phyloP scores from a whole-genome alignment of 2,797 vertebrate species.

The Gouania willdenowi region DNA sequence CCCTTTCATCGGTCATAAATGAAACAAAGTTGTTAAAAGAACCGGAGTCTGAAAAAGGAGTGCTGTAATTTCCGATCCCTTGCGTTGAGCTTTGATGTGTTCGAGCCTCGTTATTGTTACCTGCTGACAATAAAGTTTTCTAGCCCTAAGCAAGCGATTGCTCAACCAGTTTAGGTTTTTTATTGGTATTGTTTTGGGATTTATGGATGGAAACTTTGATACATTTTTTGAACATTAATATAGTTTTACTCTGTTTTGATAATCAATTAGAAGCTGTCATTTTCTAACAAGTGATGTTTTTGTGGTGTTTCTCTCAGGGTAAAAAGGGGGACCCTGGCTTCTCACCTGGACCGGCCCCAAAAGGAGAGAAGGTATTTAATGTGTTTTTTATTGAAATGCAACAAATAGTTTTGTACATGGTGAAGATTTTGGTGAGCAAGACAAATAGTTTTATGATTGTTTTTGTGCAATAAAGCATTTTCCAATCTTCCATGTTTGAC shows the following conservation, averaged over 20 bases:
- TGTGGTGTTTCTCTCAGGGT: constrained; percentile 73
- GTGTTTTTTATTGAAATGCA: not conserved
- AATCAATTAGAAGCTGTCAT: not conserved
- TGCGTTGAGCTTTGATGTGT: constrained; percentile 67
- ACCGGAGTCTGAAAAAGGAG: constrained; percentile 19
- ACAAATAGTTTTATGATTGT: not conserved
- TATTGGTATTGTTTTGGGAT: not conserved
- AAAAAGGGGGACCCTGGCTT: constrained; percentile 93
- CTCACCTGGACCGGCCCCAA: constrained; percentile 87
- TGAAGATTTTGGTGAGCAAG: not conserved
- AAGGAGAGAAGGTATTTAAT: constrained; percentile 86
- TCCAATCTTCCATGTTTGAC: not conserved
- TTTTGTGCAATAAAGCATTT: not conserved
- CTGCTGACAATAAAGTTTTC: constrained; percentile 47
- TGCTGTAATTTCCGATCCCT: constrained; percentile 49
- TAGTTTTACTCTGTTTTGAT: not conserved
- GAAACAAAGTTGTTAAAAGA: constrained; percentile 59
- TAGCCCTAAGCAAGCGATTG: constrained; percentile 12
- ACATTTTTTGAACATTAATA: no score
- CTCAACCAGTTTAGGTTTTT: no score
- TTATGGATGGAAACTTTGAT: not conserved
- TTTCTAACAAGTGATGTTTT: constrained; percentile 14
- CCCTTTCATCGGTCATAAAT: constrained; percentile 59
- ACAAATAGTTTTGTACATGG: no score
- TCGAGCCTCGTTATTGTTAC: constrained; percentile 45